Conservation (phyloP, 2,888 invertebrate genomes). For the Tenthredo livida region DNA sequence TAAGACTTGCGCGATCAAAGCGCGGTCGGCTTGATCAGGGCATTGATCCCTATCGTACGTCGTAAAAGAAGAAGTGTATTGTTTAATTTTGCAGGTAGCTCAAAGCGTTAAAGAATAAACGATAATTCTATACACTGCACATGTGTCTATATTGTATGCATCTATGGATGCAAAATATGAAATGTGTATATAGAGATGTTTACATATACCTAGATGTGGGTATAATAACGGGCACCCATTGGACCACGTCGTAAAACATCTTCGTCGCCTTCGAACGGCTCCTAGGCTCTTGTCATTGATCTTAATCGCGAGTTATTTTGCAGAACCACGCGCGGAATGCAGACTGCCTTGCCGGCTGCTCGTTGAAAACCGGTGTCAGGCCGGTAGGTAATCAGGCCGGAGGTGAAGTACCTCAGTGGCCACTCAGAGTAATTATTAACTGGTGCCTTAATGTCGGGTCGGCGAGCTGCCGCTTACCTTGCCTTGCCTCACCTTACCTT, state of each 20-base stretch:
- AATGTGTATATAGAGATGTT: not conserved
- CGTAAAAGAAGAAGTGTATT: not conserved
- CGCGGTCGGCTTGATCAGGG: not conserved
- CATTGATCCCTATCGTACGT: not conserved
- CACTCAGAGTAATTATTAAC: conserved; percentile 43
- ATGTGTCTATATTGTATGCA: conserved; percentile 2
- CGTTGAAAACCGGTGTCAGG: conserved; percentile 51
- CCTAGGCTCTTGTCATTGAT: conserved; percentile 59
- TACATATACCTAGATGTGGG: too few species aligned
- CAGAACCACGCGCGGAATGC: conserved; percentile 53
- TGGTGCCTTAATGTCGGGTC: conserved; percentile 38
- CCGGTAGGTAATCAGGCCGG: conserved; percentile 51
- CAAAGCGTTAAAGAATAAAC: not conserved
- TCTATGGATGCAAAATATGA: not conserved
- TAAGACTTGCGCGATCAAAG: not conserved
- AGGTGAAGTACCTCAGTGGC: conserved; percentile 50
- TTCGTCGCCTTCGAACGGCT: conserved; percentile 49
- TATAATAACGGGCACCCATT: conserved; percentile 12
- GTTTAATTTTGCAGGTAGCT: not conserved
- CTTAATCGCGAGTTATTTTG: conserved; percentile 59
- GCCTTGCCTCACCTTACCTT: not conserved
- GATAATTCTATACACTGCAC: not conserved
- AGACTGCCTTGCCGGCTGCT: conserved; percentile 54
- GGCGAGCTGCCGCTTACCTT: conserved; percentile 17
- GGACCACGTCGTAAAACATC: conserved; percentile 60